These are phyloP conservation scores for Acyrthosiphon pisum DNA, from an alignment of 1,140 invertebrate genomes.

Conservation along the genomic window DNA sequence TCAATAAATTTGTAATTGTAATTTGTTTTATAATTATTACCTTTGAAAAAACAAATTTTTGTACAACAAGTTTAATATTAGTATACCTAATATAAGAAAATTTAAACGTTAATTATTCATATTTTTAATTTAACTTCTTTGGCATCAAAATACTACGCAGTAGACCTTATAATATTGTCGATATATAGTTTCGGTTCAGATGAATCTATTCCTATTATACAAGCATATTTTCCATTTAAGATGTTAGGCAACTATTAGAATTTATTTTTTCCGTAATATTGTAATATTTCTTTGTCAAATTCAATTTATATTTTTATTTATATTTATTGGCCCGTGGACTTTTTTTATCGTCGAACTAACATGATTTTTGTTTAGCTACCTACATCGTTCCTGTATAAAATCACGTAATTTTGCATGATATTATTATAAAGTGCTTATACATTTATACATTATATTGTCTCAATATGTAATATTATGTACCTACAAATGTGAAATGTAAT, in stretches of 20 bases:
- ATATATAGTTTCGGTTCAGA: background rate
- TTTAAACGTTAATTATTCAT: background rate
- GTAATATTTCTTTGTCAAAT: background rate
- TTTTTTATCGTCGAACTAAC: background rate
- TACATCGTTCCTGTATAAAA: background rate
- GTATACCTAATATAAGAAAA: no score
- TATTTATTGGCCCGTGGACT: background rate
- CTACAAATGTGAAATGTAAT: background rate
- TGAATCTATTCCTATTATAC: background rate
- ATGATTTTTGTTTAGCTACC: background rate
- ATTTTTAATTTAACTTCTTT: background rate
- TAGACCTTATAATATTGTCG: background rate
- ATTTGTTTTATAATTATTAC: background rate
- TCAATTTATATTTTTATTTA: background rate
- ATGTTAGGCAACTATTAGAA: background rate
- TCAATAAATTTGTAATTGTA: background rate
- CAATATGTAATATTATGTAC: background rate
- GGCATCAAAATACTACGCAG: background rate
- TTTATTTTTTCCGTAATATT: background rate
- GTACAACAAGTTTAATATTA: background rate
- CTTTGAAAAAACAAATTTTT: background rate
- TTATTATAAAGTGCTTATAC: background rate
- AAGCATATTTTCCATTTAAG: background rate
- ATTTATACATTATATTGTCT: constrained; percentile 1
- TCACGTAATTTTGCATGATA: background rate